A percentile compares a stretch with the other conserved stretches of the same genome.
These are phyloP conservation scores for Lipophrys pholis DNA, from an alignment of 2,113 vertebrate genomes.

Conservation along the genomic window DNA sequence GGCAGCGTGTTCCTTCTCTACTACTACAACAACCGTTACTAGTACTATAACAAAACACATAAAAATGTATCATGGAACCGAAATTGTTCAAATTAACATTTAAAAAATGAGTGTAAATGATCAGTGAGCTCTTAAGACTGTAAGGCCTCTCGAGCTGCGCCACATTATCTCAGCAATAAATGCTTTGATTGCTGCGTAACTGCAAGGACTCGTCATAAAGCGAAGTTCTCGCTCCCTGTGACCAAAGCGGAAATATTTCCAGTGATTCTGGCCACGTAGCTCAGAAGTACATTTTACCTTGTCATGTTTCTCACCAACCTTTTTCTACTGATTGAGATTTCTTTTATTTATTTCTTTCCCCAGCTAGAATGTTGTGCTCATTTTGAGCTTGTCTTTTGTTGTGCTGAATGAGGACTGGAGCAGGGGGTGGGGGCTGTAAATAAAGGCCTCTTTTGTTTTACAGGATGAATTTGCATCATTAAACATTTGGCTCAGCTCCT, in stretches of 20 bases:
- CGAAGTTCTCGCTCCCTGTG: neutral
- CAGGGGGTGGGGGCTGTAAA: neutral
- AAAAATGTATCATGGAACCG: too few relatives aligned
- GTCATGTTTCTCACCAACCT: neutral
- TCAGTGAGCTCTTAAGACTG: conserved; percentile 71
- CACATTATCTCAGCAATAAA: conserved; percentile 61
- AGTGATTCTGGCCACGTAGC: conserved; percentile 4
- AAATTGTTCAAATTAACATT: too few relatives aligned
- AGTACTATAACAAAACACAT: too few relatives aligned
- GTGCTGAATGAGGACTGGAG: conserved; percentile 1
- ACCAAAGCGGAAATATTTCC: conserved; percentile 19
- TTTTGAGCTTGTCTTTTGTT: conserved; percentile 39
- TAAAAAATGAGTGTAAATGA: conserved; percentile 32
- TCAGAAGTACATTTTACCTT: neutral
- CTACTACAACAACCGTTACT: too few relatives aligned
- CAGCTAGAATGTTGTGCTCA: neutral
- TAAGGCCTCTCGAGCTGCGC: conserved; percentile 64
- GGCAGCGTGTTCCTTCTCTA: too few relatives aligned
- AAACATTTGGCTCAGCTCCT: conserved; percentile 65
- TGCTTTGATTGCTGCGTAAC: conserved; percentile 46
- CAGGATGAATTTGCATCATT: conserved; percentile 56
- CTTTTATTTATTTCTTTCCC: conserved; percentile 5
- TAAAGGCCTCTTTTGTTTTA: conserved; percentile 74
- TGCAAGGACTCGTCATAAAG: conserved; percentile 55
- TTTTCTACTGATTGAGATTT: neutral